Evolutionary conservation across 2,888 invertebrate species (phyloP).

Genomic region (Tortricodes alternella): DNA sequence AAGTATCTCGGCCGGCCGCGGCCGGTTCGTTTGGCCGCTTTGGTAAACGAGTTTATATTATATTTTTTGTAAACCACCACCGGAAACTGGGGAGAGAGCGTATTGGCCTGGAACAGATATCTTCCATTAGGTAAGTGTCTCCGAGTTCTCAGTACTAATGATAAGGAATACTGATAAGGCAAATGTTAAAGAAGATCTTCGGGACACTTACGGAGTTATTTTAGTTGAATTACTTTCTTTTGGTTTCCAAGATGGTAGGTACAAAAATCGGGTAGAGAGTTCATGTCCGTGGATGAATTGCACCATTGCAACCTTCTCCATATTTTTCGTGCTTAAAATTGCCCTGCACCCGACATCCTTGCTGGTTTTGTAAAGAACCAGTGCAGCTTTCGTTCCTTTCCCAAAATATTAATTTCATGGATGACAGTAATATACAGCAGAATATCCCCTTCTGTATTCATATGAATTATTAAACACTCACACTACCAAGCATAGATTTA

Average conservation of each 20-base stretch:
- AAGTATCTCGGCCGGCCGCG: slow-evolving; percentile 74
- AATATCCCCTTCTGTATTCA: no score
- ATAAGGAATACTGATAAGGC: slow-evolving; percentile 67
- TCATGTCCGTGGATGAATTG: no score
- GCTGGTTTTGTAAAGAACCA: no score
- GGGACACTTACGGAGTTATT: slow-evolving; percentile 31
- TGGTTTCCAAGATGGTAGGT: background rate
- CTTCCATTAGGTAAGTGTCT: slow-evolving; percentile 76
- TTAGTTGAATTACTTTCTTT: slow-evolving; percentile 32
- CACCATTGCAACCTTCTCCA: no score
- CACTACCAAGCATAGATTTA: no score
- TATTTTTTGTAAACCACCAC: slow-evolving; percentile 78
- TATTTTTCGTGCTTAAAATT: no score
- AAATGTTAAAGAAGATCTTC: slow-evolving; percentile 41
- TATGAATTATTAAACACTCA: no score
- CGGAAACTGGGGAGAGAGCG: slow-evolving; percentile 74
- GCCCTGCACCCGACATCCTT: no score
- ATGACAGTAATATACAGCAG: no score
- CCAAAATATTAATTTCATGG: no score
- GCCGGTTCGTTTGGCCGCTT: slow-evolving; percentile 65
- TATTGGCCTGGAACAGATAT: slow-evolving; percentile 75
- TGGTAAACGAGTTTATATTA: slow-evolving; percentile 68
- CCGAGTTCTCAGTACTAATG: slow-evolving; percentile 66
- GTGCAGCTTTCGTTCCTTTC: no score
- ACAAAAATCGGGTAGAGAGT: no score